Evolutionary conservation across 2,113 vertebrate species (phyloP).

Genomic region (Phyllostomus hastatus): DNA sequence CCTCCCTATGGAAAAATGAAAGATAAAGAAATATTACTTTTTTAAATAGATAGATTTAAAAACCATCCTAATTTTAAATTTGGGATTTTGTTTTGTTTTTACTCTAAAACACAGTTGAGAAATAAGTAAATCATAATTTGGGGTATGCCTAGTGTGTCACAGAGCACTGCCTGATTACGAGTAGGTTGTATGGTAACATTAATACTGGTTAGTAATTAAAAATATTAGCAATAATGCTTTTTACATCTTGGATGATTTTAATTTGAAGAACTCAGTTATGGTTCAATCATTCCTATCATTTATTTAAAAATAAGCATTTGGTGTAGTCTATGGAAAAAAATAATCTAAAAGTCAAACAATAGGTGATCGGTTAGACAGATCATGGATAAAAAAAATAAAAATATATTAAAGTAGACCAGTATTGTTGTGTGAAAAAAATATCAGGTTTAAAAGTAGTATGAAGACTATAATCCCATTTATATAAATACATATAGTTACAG

Average conservation of each 20-base stretch:
- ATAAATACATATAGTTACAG: not conserved
- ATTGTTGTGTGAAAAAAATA: not conserved
- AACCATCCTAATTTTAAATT: not conserved
- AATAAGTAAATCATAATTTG: not conserved
- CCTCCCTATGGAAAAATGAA: not conserved
- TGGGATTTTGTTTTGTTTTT: not conserved
- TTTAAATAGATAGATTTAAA: not conserved
- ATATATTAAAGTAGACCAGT: not conserved
- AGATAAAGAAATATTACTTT: not conserved
- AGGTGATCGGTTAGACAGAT: not conserved
- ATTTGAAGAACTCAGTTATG: not conserved
- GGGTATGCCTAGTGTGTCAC: not conserved
- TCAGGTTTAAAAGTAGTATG: not conserved
- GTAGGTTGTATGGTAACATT: not conserved
- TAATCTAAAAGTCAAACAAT: not conserved
- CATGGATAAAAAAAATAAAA: conserved; percentile 1
- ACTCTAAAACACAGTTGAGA: not conserved
- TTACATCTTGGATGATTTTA: not conserved
- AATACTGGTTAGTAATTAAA: not conserved
- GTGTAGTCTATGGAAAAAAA: not conserved
- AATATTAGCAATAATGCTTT: not conserved
- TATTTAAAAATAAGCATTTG: not conserved
- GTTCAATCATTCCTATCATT: not conserved
- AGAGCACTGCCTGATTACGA: not conserved
- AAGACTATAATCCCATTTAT: not conserved